Evolutionary conservation across 2,888 invertebrate species (phyloP).

Genomic region (Cheiracanthium punctorium): DNA sequence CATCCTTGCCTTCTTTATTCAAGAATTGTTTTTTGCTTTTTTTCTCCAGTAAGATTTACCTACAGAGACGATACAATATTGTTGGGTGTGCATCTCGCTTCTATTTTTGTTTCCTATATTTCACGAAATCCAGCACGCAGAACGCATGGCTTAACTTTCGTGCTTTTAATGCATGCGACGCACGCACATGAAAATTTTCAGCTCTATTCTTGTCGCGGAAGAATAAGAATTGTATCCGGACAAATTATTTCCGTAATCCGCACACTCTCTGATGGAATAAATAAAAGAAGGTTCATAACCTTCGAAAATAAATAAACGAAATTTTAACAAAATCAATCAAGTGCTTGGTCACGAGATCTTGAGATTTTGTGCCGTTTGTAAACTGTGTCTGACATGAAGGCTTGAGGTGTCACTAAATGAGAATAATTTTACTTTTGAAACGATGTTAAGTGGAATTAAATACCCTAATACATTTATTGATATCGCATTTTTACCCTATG

Average conservation of each 20-base stretch:
- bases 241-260: not conserved
- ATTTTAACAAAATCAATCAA: constrained; percentile 3
- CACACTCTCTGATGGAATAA: not conserved
- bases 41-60: not conserved
- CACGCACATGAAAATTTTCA: not conserved
- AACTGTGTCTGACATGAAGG: not conserved
- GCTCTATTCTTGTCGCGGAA: not conserved
- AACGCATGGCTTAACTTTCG: not conserved
- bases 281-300: not conserved
- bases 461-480: too few relatives aligned
- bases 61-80: not conserved
- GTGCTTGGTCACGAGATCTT: not conserved
- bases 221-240: not conserved
- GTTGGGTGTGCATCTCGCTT: not conserved
- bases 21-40: not conserved
- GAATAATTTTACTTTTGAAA: too few relatives aligned
- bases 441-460: too few relatives aligned
- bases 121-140: not conserved
- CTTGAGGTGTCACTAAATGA: too few relatives aligned
- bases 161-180: not conserved
- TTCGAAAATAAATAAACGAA: not conserved
- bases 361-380: not conserved
- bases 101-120: not conserved
- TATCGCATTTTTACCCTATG: too few relatives aligned
- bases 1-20: not conserved